Evolutionary conservation across 2,113 vertebrate species (phyloP), one percentile per base, ranked within the genome.

Genomic region (Oncorhynchus gorbuscha): DNA sequence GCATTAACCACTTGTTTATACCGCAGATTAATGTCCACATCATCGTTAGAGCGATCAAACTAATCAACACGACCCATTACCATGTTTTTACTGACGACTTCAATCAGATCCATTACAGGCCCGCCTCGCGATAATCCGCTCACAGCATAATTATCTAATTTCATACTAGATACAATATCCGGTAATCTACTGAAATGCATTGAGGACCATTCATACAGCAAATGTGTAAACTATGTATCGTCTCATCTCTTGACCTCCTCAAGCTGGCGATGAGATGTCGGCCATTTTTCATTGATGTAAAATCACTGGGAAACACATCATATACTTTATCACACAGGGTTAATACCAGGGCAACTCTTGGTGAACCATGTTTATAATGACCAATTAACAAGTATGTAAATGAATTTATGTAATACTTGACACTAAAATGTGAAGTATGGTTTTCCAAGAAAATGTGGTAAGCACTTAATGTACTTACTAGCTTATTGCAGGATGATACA

Each of bases 31-130:
- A 92, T 89, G 84, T 81, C 79, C 9, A 71, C 73, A 61, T 73
- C 80, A 18, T 79, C 84, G 88, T 88, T 88, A 89, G 85, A 85
- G 86, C 85, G 81, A 83, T 91, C 84, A 75, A 87, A 90, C 91
- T 91, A 92, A 93, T 93, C 91, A 91, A 88, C 89, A 87, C 9
- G 74, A n/a, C 84, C 90, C 90, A 93, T 93, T 93, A 93, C 89
- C 69, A 85, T 90, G 88, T 90, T 89, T 89, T 88, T 77, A 85
- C 85, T 88, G 89, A 91, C 86, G 86, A 84, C 90, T 89, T 88
- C 79, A 88, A 88, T 88, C 89, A 90, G 82, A 92, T 92, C 87
- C 30, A 91, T 92, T 90, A 92, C 45, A 0, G 80, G 76, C 85
- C 74, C 78, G 74, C 82, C 79, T 78, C 80, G 81, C 81, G 82